These are phyloP conservation scores for Rhabdomys dilectus DNA, from an alignment of 2,113 vertebrate species.

Conservation along the genomic window DNA sequence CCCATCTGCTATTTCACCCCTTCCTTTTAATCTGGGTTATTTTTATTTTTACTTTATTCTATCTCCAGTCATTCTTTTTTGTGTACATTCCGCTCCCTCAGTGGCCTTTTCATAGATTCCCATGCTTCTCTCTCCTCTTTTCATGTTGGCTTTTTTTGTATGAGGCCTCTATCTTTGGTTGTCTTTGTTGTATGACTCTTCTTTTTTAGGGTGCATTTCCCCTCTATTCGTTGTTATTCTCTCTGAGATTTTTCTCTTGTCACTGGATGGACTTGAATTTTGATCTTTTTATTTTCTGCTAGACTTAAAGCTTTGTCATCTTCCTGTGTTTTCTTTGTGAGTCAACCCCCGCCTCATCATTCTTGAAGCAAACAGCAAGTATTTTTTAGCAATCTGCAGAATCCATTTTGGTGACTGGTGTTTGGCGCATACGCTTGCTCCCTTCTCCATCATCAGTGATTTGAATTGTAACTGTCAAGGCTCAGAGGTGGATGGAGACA, in stretches of 20 bases:
- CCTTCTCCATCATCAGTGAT: constrained; percentile 32
- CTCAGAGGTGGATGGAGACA: neutral
- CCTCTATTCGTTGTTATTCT: constrained; percentile 65
- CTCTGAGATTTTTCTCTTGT: constrained; percentile 62
- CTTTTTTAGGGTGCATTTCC: constrained; percentile 57
- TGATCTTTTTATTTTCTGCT: constrained; percentile 36
- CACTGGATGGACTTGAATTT: constrained; percentile 60
- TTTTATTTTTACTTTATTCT: constrained; percentile 64
- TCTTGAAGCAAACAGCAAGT: constrained; percentile 59
- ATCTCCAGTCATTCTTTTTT: constrained; percentile 48
- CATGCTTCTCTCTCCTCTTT: constrained; percentile 36
- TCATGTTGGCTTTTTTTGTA: constrained; percentile 40
- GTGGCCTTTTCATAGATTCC: constrained; percentile 59
- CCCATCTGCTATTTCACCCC: constrained; percentile 44
- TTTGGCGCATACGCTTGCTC: constrained; percentile 48
- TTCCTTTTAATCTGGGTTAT: constrained; percentile 60
- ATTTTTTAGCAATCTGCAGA: neutral
- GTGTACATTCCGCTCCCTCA: neutral
- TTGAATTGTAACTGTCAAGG: constrained; percentile 38
- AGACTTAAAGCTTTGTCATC: neutral
- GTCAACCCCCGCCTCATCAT: neutral
- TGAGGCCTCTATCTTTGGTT: neutral
- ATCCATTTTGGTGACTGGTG: neutral
- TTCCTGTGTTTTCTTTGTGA: constrained; percentile 40
- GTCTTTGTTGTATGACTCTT: constrained; percentile 69